Conservation (phyloP, 2,797 vertebrate genomes). For the Tarsius wallacei region DNA sequence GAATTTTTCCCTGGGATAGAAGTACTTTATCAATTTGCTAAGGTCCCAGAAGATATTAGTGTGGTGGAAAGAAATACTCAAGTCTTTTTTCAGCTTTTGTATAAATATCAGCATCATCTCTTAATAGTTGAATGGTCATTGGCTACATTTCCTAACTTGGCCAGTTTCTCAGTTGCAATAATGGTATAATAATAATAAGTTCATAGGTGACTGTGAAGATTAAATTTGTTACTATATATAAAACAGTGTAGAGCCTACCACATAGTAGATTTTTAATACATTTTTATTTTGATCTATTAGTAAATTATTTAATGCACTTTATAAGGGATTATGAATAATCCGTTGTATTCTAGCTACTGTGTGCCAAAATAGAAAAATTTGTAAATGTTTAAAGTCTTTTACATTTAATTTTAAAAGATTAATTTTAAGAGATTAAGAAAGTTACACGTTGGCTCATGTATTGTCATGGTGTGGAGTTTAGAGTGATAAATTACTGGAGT, state of each 20-base stretch:
- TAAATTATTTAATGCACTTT: background rate
- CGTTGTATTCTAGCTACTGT: background rate
- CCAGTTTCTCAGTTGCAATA: background rate
- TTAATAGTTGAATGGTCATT: background rate
- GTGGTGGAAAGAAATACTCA: background rate
- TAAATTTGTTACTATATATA: background rate
- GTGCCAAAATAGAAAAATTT: background rate
- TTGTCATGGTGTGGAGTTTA: background rate
- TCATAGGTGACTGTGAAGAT: background rate
- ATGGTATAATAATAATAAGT: background rate
- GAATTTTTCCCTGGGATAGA: background rate
- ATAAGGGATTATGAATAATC: background rate
- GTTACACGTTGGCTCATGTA: background rate
- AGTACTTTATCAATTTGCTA: background rate
- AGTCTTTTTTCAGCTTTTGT: background rate
- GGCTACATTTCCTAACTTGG: background rate
- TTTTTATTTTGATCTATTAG: constrained; percentile 29
- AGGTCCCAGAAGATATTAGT: constrained; percentile 8
- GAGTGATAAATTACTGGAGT: background rate
- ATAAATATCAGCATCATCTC: background rate
- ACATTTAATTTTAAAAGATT: background rate
- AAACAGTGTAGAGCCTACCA: background rate
- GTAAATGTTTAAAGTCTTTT: background rate
- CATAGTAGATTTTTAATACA: background rate
- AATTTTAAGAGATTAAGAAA: background rate